Conservation (phyloP, 2,888 invertebrate species). For the Pegoplata infirma region DNA sequence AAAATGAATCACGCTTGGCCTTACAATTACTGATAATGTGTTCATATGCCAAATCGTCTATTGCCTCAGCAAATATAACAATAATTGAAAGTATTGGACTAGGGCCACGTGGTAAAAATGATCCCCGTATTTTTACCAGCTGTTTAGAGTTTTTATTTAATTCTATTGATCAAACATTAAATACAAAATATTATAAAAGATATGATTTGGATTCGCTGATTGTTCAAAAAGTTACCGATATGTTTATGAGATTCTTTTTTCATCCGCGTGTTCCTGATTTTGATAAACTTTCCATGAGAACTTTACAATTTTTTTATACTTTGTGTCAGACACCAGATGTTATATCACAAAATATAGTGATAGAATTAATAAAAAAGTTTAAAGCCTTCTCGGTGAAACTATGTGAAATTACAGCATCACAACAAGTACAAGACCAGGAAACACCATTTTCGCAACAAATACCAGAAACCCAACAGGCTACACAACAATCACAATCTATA, state of each 20-base stretch:
- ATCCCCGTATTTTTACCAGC: conserved; percentile 74
- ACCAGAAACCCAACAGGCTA: conserved; percentile 62
- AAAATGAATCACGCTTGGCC: conserved; percentile 86
- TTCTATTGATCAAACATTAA: conserved; percentile 72
- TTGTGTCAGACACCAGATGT: conserved; percentile 81
- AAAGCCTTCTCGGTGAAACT: conserved; percentile 77
- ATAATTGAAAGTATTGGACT: conserved; percentile 87
- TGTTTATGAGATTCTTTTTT: conserved; percentile 79
- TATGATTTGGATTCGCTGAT: conserved; percentile 70
- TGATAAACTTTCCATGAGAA: conserved; percentile 79
- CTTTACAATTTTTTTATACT: conserved; percentile 80
- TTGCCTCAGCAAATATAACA: conserved; percentile 84
- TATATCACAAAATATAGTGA: conserved; percentile 79
- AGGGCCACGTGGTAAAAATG: conserved; percentile 76
- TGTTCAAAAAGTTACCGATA: conserved; percentile 74
- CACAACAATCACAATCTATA: conserved; percentile 10
- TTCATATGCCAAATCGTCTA: conserved; percentile 81
- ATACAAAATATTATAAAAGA: conserved; percentile 75
- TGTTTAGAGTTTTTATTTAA: conserved; percentile 75
- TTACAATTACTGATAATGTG: conserved; percentile 89
- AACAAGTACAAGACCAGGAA: conserved; percentile 66
- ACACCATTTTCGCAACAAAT: conserved; percentile 71
- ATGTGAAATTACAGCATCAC: conserved; percentile 63
- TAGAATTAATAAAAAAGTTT: conserved; percentile 79
- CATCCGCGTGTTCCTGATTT: conserved; percentile 79